These are phyloP conservation scores for Thecocarcelia acutangulata DNA, from an alignment of 2,888 invertebrate species.

Conservation along the genomic window DNA sequence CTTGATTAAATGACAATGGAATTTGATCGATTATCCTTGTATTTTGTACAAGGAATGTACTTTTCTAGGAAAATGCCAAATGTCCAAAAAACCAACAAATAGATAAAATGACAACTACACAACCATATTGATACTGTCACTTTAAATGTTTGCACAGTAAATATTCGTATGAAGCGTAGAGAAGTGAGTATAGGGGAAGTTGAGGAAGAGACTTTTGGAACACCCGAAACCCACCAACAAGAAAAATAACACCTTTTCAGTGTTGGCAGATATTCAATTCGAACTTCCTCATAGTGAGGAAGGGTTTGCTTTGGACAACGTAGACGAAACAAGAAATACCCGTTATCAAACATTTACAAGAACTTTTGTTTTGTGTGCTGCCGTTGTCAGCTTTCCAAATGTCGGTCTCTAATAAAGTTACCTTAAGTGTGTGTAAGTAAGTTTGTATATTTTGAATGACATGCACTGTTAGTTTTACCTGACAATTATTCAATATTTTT, in stretches of 20 bases:
- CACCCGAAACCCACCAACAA: not conserved
- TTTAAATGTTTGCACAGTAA: conserved; percentile 27
- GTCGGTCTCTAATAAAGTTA: conserved; percentile 27
- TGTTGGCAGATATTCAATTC: conserved; percentile 39
- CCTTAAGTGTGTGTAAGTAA: conserved; percentile 31
- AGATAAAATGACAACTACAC: not conserved
- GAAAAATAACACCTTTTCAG: conserved; percentile 28
- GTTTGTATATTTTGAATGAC: conserved; percentile 7
- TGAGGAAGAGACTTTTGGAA: not conserved
- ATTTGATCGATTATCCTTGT: not conserved
- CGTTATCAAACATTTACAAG: conserved; percentile 34
- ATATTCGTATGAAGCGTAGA: conserved; percentile 18
- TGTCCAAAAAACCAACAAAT: not conserved
- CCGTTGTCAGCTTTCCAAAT: conserved; percentile 24
- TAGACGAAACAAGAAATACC: not conserved
- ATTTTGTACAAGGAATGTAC: not conserved
- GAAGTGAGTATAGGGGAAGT: no score
- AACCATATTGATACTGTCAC: conserved; percentile 17
- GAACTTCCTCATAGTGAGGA: not conserved
- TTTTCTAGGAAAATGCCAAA: not conserved
- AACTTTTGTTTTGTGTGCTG: not conserved
- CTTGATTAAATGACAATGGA: conserved; percentile 5
- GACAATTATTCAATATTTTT: conserved; percentile 57
- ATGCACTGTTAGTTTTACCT: conserved; percentile 34
- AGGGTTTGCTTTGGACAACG: not conserved